phyloP scores from a whole-genome alignment of 2,113 vertebrate species.

The Cisticola juncidis region DNA sequence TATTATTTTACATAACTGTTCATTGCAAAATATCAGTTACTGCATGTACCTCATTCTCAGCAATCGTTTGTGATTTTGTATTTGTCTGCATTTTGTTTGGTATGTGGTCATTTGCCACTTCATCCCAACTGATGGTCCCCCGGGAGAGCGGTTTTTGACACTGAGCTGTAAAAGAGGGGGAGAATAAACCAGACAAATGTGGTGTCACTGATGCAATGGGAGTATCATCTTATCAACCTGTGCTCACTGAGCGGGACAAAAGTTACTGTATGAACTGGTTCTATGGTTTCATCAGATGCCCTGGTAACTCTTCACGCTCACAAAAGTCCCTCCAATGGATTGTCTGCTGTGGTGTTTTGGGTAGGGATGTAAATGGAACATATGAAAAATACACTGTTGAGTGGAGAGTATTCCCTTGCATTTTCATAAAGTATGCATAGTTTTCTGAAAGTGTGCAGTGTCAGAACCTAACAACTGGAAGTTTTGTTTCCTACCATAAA shows the following conservation, averaged over 20 bases:
- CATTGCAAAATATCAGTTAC: neutral
- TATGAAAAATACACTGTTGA: neutral
- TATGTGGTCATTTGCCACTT: neutral
- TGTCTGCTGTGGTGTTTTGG: neutral
- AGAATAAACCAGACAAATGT: neutral
- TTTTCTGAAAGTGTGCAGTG: neutral
- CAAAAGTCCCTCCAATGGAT: neutral
- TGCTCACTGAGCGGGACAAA: accelerated
- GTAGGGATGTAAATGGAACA: neutral
- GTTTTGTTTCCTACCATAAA: neutral
- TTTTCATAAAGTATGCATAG: neutral
- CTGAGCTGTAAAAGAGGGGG: neutral
- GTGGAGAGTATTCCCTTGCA: neutral
- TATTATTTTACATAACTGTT: neutral
- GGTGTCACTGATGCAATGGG: neutral
- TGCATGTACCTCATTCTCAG: neutral
- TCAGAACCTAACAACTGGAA: neutral
- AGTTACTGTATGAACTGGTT: neutral
- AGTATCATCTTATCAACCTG: neutral
- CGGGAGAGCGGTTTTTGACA: neutral
- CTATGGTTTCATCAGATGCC: neutral
- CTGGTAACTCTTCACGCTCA: neutral
- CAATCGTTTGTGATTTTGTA: accelerated
- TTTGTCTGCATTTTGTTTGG: neutral
- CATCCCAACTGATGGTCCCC: neutral